Evolutionary conservation across 64 coral and sea anemone species (phyloP), one percentile per base, ranked within the genome.

Genomic region (Pocillopora damicornis): DNA sequence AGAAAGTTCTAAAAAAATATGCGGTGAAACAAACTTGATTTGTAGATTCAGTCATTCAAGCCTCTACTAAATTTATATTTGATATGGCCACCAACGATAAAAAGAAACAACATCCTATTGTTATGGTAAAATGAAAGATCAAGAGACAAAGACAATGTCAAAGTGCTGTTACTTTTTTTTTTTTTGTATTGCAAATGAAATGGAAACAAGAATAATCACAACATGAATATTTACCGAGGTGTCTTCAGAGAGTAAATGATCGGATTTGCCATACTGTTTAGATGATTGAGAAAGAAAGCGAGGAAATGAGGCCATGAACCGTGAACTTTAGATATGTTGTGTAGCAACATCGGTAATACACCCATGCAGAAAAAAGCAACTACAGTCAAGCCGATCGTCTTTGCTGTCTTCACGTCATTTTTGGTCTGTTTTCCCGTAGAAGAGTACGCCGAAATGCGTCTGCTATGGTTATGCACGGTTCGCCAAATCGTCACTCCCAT

Each of bases 361-460:
- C 90, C 90, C 90, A 91, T 91, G 13, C 60, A 87, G 68, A 86
- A 93, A 82, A 89, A 93, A 13, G 87, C 87, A 5, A 82, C 7
- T 18, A 88, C 83, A 9, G 91, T 93, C 58, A 93, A 65, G 22
- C 87, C 91, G 66, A 93, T 72, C 12, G 91, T 93, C 87, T 93
- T 93, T 57, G 91, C 91, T 59, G 91, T 93, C 87, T 78, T 68
- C 26, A 93, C 87, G n/a, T 93, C 91, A 45, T 60, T 93, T 77
- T 86, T 82, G 4, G 63, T 58, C 60, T 77, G 79, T 69, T 86
- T 93, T 35, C 20, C 61, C 78, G 45, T 17, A 12, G 56, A 73
- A 69, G 79, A 30, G 58, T 69, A 75, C 73, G 91, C 58, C 26
- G 59, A 37, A 17, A 93, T 86, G 45, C 79, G 60, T 13, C 35